Conservation (phyloP, 1,140 invertebrate species). For the Eueides isabella region DNA sequence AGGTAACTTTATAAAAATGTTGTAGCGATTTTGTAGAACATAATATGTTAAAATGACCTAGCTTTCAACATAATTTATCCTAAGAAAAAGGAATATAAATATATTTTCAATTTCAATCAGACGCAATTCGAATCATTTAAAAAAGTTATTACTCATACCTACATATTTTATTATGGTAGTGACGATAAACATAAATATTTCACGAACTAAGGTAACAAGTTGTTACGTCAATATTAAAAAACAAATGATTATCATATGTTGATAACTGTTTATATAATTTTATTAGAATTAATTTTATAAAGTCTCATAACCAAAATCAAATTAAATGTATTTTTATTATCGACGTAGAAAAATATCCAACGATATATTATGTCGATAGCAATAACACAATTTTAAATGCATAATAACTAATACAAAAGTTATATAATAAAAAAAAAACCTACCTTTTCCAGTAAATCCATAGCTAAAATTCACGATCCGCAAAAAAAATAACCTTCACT, state of each 20-base stretch:
- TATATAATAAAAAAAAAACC: not conserved
- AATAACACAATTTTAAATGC: too few species aligned
- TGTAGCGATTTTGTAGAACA: too few species aligned
- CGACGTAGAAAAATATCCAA: not conserved
- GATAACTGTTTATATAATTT: not conserved
- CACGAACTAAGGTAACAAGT: not conserved
- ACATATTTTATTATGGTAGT: not conserved
- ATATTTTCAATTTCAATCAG: too few species aligned
- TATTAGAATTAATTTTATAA: not conserved
- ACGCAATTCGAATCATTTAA: not conserved
- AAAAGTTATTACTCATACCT: not conserved
- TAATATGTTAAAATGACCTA: too few species aligned
- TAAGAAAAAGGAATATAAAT: too few species aligned
- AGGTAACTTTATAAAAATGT: too few species aligned
- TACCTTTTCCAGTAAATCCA: conserved; percentile 38
- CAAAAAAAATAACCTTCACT: conserved; percentile 35
- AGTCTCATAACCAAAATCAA: too few species aligned
- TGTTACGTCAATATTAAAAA: not conserved
- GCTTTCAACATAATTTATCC: too few species aligned
- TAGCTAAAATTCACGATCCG: conserved; percentile 4
- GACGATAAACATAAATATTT: not conserved
- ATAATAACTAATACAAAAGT: not conserved
- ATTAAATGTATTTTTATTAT: too few species aligned
- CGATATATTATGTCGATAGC: not conserved
- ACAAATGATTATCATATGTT: not conserved